Conservation (phyloP, 2,888 invertebrate genomes). For the Sphecodes monilicornis region DNA sequence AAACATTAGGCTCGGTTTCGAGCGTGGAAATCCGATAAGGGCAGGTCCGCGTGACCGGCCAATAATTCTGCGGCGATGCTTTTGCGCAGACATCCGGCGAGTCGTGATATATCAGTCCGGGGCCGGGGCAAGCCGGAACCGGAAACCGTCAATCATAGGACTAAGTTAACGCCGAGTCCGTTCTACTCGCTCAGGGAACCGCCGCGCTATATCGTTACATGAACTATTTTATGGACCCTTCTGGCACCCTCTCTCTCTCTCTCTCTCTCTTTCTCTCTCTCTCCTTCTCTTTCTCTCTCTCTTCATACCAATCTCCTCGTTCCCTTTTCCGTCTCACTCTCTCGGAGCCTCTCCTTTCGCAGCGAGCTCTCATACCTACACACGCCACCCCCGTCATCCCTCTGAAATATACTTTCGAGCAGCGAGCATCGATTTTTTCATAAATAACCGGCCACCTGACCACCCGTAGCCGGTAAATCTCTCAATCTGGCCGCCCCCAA, state of each 20-base stretch:
- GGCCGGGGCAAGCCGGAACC: slow-evolving; percentile 74
- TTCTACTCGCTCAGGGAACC: slow-evolving; percentile 60
- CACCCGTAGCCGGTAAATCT: slow-evolving; percentile 63
- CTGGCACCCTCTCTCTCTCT: slow-evolving; percentile 7
- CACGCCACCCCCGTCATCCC: slow-evolving; percentile 44
- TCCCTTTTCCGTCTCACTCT: not conserved
- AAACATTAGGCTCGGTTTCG: slow-evolving; percentile 71
- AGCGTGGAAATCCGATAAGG: slow-evolving; percentile 70
- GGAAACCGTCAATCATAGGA: slow-evolving; percentile 80
- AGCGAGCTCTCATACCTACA: not conserved
- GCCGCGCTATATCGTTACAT: slow-evolving; percentile 58
- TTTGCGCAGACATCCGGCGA: slow-evolving; percentile 76
- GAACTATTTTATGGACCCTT: slow-evolving; percentile 72
- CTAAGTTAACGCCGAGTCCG: slow-evolving; percentile 74
- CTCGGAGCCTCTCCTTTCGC: slow-evolving; percentile 4
- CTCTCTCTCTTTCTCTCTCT: slow-evolving; percentile 17
- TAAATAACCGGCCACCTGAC: slow-evolving; percentile 76
- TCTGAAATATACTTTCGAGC: slow-evolving; percentile 74
- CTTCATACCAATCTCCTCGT: slow-evolving; percentile 5
- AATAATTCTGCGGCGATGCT: slow-evolving; percentile 76
- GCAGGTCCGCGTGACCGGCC: slow-evolving; percentile 63
- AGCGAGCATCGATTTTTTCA: slow-evolving; percentile 77
- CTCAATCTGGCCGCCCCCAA: slow-evolving; percentile 55
- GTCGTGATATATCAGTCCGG: slow-evolving; percentile 77
- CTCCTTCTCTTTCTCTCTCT: slow-evolving; percentile 27